These are phyloP conservation scores for Thymelicus acteon DNA, from an alignment of 2,888 invertebrate genomes.

Conservation along the genomic window DNA sequence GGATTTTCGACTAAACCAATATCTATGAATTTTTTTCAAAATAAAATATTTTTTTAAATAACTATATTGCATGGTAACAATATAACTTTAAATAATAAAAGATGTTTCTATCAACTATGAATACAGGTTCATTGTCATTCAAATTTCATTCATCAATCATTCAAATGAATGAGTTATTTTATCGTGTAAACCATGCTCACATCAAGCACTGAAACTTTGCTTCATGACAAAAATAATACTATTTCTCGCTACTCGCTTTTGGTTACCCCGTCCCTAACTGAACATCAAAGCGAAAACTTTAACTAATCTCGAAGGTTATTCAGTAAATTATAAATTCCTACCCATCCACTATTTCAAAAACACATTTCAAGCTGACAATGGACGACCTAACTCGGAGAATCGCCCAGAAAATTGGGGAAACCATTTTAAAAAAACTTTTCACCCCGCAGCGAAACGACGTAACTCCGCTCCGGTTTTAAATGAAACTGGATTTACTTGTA, in stretches of 20 bases:
- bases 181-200: too few species aligned
- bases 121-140: too few species aligned
- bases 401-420: slow-evolving; percentile 49
- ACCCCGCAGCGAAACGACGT: slow-evolving; percentile 45
- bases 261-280: neutral
- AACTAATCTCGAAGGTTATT: slow-evolving; percentile 8
- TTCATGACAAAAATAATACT: too few species aligned
- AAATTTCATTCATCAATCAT: too few species aligned
- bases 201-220: too few species aligned
- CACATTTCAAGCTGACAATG: slow-evolving; percentile 68
- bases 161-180: too few species aligned
- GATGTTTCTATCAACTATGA: too few species aligned
- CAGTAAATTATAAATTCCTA: slow-evolving; percentile 34
- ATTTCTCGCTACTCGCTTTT: neutral
- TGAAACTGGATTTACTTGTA: slow-evolving; percentile 51
- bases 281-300: neutral
- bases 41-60: too few species aligned
- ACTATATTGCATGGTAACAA: too few species aligned
- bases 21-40: too few species aligned
- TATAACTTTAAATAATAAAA: too few species aligned
- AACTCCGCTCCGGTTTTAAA: slow-evolving; percentile 50
- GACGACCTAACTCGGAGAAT: slow-evolving; percentile 52
- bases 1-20: too few species aligned
- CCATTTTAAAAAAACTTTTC: slow-evolving; percentile 63
- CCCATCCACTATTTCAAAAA: slow-evolving; percentile 56